Base-by-base conservation (phyloP, 2,888 invertebrate species). In the Protophormia terraenovae region DNA sequence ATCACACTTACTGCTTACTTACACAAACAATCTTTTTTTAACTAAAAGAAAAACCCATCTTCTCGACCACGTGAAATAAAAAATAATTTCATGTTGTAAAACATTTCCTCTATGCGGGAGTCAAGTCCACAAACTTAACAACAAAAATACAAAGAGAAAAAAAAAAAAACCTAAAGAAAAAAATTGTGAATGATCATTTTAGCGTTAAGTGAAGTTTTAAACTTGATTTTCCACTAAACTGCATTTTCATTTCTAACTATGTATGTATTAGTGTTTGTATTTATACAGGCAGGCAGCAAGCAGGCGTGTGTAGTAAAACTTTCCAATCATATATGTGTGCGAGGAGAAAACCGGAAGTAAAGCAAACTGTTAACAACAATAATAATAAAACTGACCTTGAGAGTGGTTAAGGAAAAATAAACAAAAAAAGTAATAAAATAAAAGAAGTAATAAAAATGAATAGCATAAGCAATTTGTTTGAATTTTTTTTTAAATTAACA, bases 281-380 rank as follows among this genome's bases (percentile, higher is more conserved):
- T n/a, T n/a, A n/a, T n/a, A n/a, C n/a, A n/a, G n/a, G n/a, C n/a
- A n/a, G n/a, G n/a, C n/a, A n/a, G n/a, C 41, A 32, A 12, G 27
- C 80, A 53, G 77, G 77, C 75, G 62, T 66, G 38, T 38, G 27
- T 14, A 38, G 67, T 69, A 75, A 81, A 85, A 85, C 85, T 85
- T 85, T 85, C 85, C 82, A 85, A 82, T 75, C 73, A 85, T 71
- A 64, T 81, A 24, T 73, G 3, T 50, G 22, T 16, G 58, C 10
- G 12, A 69, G 78, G 85, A 85, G 85, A 85, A 85, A 85, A 85
- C 82, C 85, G 85, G 85, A 82, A 85, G 85, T 85, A 27, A 58
- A 73, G 19, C 35, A 32, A 72, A 60, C 24, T 80, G 55, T 55
- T 66, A 69, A 67, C 60, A 79, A 79, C 80, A 69, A 85, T 85